Base-by-base conservation (phyloP, 37 sponge, comb jelly and placozoan genomes). In the Eunapius fragilis region DNA sequence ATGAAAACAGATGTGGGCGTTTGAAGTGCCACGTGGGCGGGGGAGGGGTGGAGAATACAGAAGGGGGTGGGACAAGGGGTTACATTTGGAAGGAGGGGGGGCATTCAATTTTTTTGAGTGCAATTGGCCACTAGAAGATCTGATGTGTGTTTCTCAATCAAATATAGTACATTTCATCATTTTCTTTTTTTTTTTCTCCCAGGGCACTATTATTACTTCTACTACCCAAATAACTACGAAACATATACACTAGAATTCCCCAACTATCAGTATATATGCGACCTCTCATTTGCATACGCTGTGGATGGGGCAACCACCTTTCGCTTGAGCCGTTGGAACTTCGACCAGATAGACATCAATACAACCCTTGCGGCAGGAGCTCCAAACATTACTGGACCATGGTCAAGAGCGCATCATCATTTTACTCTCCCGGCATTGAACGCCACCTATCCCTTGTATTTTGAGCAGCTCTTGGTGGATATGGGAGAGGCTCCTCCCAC, bases 151-250 rank as follows among this genome's bases (percentile, higher is more conserved):
- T n/a, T n/a, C n/a, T n/a, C n/a, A n/a, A n/a, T n/a, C n/a, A n/a
- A n/a, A n/a, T n/a, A n/a, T n/a, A n/a, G n/a, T n/a, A n/a, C n/a
- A n/a, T n/a, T n/a, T n/a, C n/a, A n/a, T n/a, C n/a, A n/a, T n/a
- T n/a, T n/a, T n/a, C n/a, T n/a, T n/a, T n/a, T n/a, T n/a, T n/a
- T n/a, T n/a, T n/a, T n/a, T n/a, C 33, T 28, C 38, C 33, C 72
- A 89, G 90, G 90, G 2, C 74, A 80, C 32, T 89, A 89, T 38
- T 68, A 76, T 45, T 89, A 79, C 45, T 81, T 70, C 35, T 49
- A 74, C 48, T 27, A 70, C 67, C 22, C 31, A n/a, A 0, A 12
- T 14, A 31, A 48, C 31, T 41, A 37, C 22, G 38, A n/a, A 0
- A 13, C 67, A 23, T 47, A 36, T 6, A 33, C 27, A 32, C 17